Percentiles rank a stretch among this genome's conserved stretches.
phyloP scores from a whole-genome alignment of 2,797 vertebrate species.

The Antennarius maculatus region DNA sequence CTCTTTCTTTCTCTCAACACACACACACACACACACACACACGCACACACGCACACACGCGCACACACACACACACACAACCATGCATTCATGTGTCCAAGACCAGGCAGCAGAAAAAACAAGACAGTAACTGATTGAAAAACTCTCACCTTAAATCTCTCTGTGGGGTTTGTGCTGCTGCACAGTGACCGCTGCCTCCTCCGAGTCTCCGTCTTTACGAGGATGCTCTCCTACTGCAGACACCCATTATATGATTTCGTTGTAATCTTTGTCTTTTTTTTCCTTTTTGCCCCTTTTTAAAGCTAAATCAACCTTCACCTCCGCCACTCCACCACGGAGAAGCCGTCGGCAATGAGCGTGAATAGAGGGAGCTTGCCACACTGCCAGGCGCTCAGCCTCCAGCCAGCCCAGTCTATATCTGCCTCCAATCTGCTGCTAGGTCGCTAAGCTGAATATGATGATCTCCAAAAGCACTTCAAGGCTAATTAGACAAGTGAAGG shows the following conservation, averaged over 20 bases:
- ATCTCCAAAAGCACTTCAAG: conserved; percentile 74
- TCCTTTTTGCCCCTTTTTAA: conserved; percentile 52
- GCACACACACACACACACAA: conserved; percentile 1
- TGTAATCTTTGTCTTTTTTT: conserved; percentile 44
- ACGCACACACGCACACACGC: not conserved
- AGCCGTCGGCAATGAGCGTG: conserved; percentile 63
- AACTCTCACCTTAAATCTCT: conserved; percentile 73
- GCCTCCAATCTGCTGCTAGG: conserved; percentile 63
- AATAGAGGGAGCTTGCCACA: conserved; percentile 60
- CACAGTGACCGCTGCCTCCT: conserved; percentile 46
- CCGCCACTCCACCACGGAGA: conserved; percentile 54
- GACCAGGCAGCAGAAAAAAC: conserved; percentile 14
- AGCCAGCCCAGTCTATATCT: conserved; percentile 67
- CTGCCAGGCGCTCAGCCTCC: conserved; percentile 55
- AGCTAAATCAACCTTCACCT: conserved; percentile 69
- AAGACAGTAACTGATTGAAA: conserved; percentile 16
- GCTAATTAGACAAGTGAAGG: conserved; percentile 76
- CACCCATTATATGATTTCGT: conserved; percentile 58
- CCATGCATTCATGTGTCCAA: not conserved
- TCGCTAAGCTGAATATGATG: conserved; percentile 74
- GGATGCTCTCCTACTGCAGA: conserved; percentile 57
- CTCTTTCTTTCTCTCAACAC: too few relatives aligned
- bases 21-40: not conserved
- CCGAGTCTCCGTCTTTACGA: conserved; percentile 47
- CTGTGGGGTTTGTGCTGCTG: conserved; percentile 37